phyloP scores from a whole-genome alignment of 2,113 vertebrate species.

The Elephantulus edwardii region DNA sequence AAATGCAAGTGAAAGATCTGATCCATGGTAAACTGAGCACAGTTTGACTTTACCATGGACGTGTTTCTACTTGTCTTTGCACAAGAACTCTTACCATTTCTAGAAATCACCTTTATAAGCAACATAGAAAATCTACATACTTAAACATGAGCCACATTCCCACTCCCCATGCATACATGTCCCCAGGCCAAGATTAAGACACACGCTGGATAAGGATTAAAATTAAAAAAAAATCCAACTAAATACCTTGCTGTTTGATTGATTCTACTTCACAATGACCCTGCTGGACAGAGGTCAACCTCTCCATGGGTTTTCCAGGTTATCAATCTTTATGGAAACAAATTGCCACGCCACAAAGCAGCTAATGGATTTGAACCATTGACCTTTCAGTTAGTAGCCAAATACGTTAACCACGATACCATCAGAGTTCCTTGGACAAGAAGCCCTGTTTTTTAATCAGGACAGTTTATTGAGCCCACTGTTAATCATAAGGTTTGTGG shows the following conservation, averaged over 20 bases:
- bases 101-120: slow-evolving; percentile 22
- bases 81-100: background rate
- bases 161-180: background rate
- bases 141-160: background rate
- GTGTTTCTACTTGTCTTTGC: background rate
- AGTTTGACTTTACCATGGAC: background rate
- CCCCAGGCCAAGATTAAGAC: background rate
- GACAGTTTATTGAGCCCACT: background rate
- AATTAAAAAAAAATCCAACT: background rate
- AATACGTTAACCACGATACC: background rate
- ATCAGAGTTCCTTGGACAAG: background rate
- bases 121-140: slow-evolving; percentile 2
- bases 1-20: background rate
- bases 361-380: background rate
- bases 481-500: background rate
- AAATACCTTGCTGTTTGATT: background rate
- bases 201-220: background rate
- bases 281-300: background rate
- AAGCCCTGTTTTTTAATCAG: background rate
- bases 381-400: background rate
- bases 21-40: background rate
- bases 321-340: background rate
- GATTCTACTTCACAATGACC: background rate
- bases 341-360: background rate
- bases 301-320: background rate